Evolutionary conservation across 2,888 invertebrate genomes (phyloP), one percentile per base, ranked within the genome.

Genomic region (Rhimphoctona megacephalus): DNA sequence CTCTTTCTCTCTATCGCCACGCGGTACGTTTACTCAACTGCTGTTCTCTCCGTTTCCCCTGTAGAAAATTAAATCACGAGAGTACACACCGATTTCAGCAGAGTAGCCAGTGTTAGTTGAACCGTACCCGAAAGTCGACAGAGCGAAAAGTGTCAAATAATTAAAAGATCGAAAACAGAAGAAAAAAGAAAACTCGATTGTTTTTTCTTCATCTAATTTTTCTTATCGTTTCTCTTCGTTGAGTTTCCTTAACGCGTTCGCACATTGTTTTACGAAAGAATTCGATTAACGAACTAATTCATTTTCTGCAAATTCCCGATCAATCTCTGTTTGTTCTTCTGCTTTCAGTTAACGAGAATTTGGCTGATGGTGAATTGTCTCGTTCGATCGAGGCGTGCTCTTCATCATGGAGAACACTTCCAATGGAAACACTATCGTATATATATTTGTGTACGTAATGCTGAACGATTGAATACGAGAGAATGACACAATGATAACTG

Each of bases 61-160:
- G 76, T 83, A 64, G 87, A 77, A 83, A 87, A 87, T 85, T 87
- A 81, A 86, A 86, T 83, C 85, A 85, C 80, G 72, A 78, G 61
- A 80, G 81, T 73, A 81, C 83, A 73, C 83, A 85, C 64, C 57
- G 77, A 57, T 77, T 83, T 66, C 73, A 52, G 64, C 43, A 33
- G 76, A 64, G 67, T 57, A 66, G 46, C 61, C 66, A 25, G 57
- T 72, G 43, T 54, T 54, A 11, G 73, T 74, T 72, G 76, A 80
- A 83, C 77, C 69, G 57, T 52, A 61, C 11, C 25, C 46, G 39
- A 81, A 73, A 77, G 67, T 33, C 49, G 66, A 39, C 25, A 73
- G 72, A 80, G 80, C 78, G 74, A 78, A 83, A 72, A 67, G 70
- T 81, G 83, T 81, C 83, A 80, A 80, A 83, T 80, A 77, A 76